Evolutionary conservation across 2,797 vertebrate genomes (phyloP), one percentile per base, ranked within the genome.

Genomic region (Lerista edwardsae): DNA sequence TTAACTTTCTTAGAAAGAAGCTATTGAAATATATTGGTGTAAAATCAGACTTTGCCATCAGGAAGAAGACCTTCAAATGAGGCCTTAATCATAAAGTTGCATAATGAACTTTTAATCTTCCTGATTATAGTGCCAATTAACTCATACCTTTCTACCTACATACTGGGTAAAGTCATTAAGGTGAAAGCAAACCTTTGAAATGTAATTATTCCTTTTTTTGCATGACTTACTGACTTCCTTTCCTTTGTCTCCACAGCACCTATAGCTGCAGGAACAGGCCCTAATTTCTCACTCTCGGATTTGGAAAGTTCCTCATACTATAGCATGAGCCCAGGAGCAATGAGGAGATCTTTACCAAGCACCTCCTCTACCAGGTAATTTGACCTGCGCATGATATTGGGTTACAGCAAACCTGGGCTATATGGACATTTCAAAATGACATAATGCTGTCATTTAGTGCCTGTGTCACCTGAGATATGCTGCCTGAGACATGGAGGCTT

Each of bases 281-380:
- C 98, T 80, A 99, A 99, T 95, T 99, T 99, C 94, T 99, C 98
- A 77, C 95, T 99, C 96, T 98, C 98, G 25, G 98, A 99, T 95
- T 96, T 99, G 97, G 98, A 99, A 97, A 98, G 98, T 96, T 98
- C 98, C 93, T 99, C 98, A 76, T 99, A 99, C 96, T 99, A 99
- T 97, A 99, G 98, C 97, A 98, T 99, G 98, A 99, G 98, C 93
- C 98, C 98, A 39, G 98, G 98, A 95, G 98, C 98, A 88, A 99
- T 99, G 98, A 98, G 98, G 95, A 97, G 98, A 94, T 98, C 98
- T 69, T 96, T 99, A 80, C 98, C 98, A 91, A 98, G 98, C 95
- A 99, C 98, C 91, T 99, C 98, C 93, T 98, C 97, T 83, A 98
- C 97, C 96, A 98, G 98, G 98, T 98, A 98, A 90, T 93, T 86